These are phyloP conservation scores for Macrostomum cliftonense DNA, from an alignment of 2,888 invertebrate genomes.

Conservation along the genomic window DNA sequence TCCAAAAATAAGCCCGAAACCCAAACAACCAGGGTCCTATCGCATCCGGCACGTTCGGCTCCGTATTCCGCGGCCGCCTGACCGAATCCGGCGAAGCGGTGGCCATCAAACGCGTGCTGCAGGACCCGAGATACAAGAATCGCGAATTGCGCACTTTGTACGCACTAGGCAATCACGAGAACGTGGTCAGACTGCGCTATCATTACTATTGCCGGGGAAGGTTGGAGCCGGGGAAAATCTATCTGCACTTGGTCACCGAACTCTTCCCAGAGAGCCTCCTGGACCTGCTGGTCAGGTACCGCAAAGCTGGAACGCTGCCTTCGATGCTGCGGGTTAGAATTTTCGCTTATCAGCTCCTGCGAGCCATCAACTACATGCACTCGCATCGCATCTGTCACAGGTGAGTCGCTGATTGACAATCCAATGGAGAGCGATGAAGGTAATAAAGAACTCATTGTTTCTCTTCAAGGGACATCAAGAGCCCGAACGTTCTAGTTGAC, in stretches of 20 bases:
- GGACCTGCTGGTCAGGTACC: conserved; percentile 4
- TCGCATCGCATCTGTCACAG: conserved; percentile 8
- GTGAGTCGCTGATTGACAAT: too few species aligned
- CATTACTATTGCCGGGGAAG: conserved; percentile 8
- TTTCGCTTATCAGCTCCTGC: conserved; percentile 10
- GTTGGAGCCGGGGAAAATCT: neutral
- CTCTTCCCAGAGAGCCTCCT: conserved; percentile 9
- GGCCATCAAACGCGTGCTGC: conserved; percentile 9
- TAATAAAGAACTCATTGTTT: too few species aligned
- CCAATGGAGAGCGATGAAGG: too few species aligned
- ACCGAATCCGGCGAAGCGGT: neutral
- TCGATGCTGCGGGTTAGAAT: neutral
- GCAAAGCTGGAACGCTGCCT: conserved; percentile 1
- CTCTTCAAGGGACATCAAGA: conserved; percentile 9
- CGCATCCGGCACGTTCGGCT: too few species aligned
- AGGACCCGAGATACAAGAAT: conserved; percentile 10
- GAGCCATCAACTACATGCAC: conserved; percentile 6
- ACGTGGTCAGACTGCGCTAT: conserved; percentile 7
- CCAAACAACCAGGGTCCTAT: too few species aligned
- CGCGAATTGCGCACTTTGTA: conserved; percentile 10
- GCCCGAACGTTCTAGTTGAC: conserved; percentile 8
- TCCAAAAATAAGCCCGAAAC: too few species aligned
- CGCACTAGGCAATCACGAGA: conserved; percentile 3
- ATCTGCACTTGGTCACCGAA: conserved; percentile 8
- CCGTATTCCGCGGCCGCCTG: too few species aligned